Evolutionary conservation across 2,113 vertebrate genomes (phyloP).

Genomic region (Podarcis cretensis): DNA sequence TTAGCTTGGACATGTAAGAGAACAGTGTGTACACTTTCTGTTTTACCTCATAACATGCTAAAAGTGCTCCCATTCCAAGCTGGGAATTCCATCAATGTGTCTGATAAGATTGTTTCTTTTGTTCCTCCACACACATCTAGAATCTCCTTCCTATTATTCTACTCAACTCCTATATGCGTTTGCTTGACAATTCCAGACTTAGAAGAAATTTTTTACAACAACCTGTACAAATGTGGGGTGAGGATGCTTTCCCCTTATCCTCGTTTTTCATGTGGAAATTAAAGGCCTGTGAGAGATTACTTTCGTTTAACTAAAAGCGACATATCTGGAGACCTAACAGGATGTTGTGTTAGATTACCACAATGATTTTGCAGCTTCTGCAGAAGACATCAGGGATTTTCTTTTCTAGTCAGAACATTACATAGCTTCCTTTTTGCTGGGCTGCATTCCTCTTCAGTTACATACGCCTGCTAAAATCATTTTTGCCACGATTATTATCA

Average conservation of each 20-base stretch:
- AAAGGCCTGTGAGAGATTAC: neutral
- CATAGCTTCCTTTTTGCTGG: neutral
- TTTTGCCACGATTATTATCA: neutral
- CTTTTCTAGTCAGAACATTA: conserved; percentile 24
- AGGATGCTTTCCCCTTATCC: neutral
- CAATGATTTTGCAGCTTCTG: neutral
- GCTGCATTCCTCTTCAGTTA: neutral
- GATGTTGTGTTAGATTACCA: conserved; percentile 39
- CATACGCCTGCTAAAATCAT: neutral
- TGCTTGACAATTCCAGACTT: neutral
- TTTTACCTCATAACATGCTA: conserved; percentile 19
- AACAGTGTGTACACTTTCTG: conserved; percentile 21
- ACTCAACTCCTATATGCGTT: neutral
- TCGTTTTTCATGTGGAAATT: neutral
- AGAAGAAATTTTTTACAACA: neutral
- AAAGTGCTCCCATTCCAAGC: neutral
- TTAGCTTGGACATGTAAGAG: neutral
- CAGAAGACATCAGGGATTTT: neutral
- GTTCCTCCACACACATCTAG: neutral
- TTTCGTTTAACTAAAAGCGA: neutral
- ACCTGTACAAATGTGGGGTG: neutral
- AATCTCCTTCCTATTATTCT: neutral
- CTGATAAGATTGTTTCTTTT: neutral
- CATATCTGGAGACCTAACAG: conserved; percentile 37
- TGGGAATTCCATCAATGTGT: neutral